These are phyloP conservation scores for Drosophila paranaensis DNA, from an alignment of 2,888 invertebrate genomes.

Conservation along the genomic window DNA sequence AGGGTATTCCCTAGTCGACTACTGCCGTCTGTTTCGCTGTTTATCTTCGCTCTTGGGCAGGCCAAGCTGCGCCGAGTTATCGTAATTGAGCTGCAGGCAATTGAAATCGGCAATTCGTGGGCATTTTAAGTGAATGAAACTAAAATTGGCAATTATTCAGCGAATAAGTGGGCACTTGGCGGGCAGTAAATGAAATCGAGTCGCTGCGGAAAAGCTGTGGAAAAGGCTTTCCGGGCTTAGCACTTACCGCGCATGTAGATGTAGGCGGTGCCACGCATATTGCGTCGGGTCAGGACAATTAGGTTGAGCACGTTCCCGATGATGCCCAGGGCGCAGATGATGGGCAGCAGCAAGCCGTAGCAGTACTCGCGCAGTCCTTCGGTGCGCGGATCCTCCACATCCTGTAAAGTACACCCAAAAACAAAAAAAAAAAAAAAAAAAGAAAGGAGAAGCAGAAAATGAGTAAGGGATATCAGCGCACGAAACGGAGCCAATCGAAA, in stretches of 20 bases:
- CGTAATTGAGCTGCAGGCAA: conserved; percentile 21
- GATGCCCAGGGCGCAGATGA: conserved; percentile 90
- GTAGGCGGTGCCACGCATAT: conserved; percentile 92
- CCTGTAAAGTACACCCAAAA: conserved; percentile 48
- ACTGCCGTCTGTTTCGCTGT: not conserved
- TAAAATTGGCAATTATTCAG: conserved; percentile 67
- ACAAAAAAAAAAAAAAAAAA: not conserved
- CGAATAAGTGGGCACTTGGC: conserved; percentile 17
- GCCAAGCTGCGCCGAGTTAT: not conserved
- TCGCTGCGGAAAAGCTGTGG: not conserved
- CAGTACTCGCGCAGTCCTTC: conserved; percentile 87
- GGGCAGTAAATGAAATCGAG: conserved; percentile 32
- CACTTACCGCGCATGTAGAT: conserved; percentile 90
- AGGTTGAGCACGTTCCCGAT: conserved; percentile 92
- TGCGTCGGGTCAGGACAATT: conserved; percentile 90
- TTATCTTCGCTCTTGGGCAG: not conserved
- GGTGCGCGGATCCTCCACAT: conserved; percentile 87
- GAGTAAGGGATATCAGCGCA: conserved; percentile 10
- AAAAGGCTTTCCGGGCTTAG: not conserved
- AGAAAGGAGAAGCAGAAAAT: not conserved
- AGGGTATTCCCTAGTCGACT: not conserved
- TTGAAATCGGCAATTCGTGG: conserved; percentile 23
- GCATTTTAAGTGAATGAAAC: conserved; percentile 40
- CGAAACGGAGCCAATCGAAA: conserved; percentile 42
- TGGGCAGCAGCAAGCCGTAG: conserved; percentile 89